These are phyloP conservation scores for Lamprologus speciosus DNA, from an alignment of 2,113 vertebrate genomes.

Conservation along the genomic window DNA sequence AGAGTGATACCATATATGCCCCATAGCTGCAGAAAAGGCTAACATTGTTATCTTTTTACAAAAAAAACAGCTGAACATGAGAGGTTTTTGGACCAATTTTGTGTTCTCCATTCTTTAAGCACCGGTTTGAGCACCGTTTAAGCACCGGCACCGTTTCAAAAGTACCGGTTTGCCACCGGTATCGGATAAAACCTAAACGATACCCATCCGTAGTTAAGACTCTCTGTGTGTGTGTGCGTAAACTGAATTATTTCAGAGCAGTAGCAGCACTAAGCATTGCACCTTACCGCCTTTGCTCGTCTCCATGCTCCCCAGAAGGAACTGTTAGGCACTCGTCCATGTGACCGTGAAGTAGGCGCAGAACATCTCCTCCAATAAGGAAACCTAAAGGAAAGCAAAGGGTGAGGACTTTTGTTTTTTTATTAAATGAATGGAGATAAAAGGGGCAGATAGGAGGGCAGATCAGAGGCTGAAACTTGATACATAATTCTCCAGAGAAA, in stretches of 20 bases:
- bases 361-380: conserved; percentile 90
- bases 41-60: no score
- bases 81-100: no score
- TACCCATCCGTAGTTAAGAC: no score
- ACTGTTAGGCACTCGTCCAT: conserved; percentile 97
- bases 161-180: no score
- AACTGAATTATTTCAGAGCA: not conserved
- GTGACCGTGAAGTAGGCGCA: conserved; percentile 89
- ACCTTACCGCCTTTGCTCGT: conserved; percentile 86
- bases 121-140: no score
- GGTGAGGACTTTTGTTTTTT: not conserved
- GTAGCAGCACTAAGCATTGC: not conserved
- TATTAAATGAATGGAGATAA: not conserved
- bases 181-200: no score
- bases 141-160: no score
- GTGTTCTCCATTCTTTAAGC: no score
- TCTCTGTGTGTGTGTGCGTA: fast-evolving
- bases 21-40: no score
- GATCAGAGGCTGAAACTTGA: not conserved
- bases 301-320: conserved; percentile 87
- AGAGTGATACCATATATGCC: no score
- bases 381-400: conserved; percentile 72
- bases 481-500: not conserved
- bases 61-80: no score
- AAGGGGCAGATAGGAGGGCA: not conserved